A percentile compares a stretch with the other conserved stretches of the same genome.
These are phyloP conservation scores for Heterochromis multidens DNA, from an alignment of 2,113 vertebrate species.

Conservation along the genomic window DNA sequence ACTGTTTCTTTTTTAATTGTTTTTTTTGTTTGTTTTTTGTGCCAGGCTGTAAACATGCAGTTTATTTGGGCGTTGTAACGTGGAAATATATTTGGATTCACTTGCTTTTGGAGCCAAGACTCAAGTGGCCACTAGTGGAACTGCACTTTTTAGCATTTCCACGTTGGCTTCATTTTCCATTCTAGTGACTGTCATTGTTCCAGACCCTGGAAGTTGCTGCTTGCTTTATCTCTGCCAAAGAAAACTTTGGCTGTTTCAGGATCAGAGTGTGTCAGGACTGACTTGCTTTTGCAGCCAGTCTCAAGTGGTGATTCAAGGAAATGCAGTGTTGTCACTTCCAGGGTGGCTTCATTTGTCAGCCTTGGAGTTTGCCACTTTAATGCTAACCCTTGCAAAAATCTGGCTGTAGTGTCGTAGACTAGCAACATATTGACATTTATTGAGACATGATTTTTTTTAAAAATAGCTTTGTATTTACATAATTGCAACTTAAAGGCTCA, in stretches of 20 bases:
- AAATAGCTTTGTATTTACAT: not conserved
- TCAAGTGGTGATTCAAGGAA: not conserved
- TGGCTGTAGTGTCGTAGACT: not conserved
- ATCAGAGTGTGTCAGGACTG: not conserved
- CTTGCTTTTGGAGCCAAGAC: not conserved
- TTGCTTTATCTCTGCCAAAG: not conserved
- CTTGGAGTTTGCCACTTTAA: not conserved
- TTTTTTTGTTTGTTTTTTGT: too few relatives aligned
- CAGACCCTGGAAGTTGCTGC: not conserved
- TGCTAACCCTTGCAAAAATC: not conserved
- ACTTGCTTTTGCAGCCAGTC: not conserved
- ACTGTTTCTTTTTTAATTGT: too few relatives aligned
- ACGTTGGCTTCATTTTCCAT: not conserved
- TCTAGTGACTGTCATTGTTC: too few relatives aligned
- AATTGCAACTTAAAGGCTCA: not conserved
- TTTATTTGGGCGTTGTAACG: not conserved
- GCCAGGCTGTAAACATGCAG: not conserved
- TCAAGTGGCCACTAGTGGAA: not conserved
- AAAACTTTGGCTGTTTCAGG: not conserved
- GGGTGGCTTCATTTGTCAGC: not conserved
- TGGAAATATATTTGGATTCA: not conserved
- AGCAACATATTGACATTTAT: not conserved
- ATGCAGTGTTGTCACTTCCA: not conserved
- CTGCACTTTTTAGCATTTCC: not conserved
- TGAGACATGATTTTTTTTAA: rapidly evolving